Conservation (phyloP, 2,797 vertebrate species). For the Ctenopoma kingsleyae region DNA sequence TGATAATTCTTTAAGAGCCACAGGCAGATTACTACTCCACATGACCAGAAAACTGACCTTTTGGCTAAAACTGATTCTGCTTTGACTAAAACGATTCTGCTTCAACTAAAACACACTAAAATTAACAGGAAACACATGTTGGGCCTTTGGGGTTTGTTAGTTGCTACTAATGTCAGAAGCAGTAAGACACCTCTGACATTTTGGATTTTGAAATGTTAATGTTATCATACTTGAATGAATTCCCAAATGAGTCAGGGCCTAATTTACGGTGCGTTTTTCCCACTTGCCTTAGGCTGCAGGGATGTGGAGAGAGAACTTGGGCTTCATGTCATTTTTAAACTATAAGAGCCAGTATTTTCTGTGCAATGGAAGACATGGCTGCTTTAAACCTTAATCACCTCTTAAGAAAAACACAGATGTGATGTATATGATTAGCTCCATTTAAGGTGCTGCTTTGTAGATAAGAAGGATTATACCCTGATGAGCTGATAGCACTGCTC, state of each 20-base stretch:
- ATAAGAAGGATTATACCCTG: not conserved
- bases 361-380: constrained; percentile 4
- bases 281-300: not conserved
- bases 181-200: constrained; percentile 2
- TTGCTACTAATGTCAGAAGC: not conserved
- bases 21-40: too few species aligned
- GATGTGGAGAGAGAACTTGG: not conserved
- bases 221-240: constrained; percentile 18
- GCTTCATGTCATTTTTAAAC: constrained; percentile 21
- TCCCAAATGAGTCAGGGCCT: constrained; percentile 30
- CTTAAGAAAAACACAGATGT: constrained; percentile 1
- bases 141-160: not conserved
- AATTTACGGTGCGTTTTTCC: constrained; percentile 21
- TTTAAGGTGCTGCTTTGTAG: constrained; percentile 21
- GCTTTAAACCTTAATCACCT: constrained; percentile 24
- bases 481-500: constrained; percentile 28
- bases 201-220: constrained; percentile 34
- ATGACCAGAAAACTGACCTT: not conserved
- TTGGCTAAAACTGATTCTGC: too few species aligned
- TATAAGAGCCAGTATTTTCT: constrained; percentile 8
- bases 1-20: too few species aligned
- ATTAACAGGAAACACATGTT: not conserved
- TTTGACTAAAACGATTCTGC: not conserved
- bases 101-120: not conserved
- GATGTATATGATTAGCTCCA: constrained; percentile 16